Percentiles rank a stretch among this genome's conserved stretches.
phyloP scores from a whole-genome alignment of 2,797 vertebrate genomes.

The Chrysolophus pictus region DNA sequence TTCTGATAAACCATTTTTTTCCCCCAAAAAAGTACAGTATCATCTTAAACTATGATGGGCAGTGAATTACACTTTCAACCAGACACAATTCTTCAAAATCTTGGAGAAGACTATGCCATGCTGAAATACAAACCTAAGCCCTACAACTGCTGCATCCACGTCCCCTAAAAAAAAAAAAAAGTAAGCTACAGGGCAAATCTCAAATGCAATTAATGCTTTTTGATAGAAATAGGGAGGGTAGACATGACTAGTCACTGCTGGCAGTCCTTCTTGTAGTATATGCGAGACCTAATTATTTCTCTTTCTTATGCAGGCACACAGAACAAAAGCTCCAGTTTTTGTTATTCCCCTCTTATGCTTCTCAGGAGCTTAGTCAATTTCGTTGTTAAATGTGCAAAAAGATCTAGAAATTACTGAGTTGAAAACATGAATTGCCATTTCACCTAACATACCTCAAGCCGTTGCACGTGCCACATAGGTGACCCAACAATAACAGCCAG shows the following conservation, averaged over 20 bases:
- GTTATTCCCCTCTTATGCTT: not conserved
- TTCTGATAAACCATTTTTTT: not conserved
- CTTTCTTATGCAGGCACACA: not conserved
- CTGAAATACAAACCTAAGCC: not conserved
- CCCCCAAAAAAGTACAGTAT: rapidly evolving
- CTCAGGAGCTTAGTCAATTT: not conserved
- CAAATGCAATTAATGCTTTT: not conserved
- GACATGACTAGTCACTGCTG: not conserved
- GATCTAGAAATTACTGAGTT: not conserved
- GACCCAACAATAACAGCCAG: slow-evolving; percentile 77
- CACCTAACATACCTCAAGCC: slow-evolving; percentile 75
- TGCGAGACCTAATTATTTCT: not conserved
- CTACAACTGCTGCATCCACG: not conserved
- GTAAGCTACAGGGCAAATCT: not conserved
- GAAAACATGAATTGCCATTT: not conserved
- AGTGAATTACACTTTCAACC: not conserved
- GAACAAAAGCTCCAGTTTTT: not conserved
- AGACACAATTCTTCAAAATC: not conserved
- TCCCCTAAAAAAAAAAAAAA: not conserved
- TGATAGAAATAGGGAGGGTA: not conserved
- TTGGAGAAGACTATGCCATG: not conserved
- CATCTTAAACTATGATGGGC: not conserved
- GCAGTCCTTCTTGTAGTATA: not conserved
- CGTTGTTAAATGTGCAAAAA: not conserved
- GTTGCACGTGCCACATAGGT: slow-evolving; percentile 80